phyloP scores from a whole-genome alignment of 1,140 invertebrate species.

The Lysiphlebus fabarum region DNA sequence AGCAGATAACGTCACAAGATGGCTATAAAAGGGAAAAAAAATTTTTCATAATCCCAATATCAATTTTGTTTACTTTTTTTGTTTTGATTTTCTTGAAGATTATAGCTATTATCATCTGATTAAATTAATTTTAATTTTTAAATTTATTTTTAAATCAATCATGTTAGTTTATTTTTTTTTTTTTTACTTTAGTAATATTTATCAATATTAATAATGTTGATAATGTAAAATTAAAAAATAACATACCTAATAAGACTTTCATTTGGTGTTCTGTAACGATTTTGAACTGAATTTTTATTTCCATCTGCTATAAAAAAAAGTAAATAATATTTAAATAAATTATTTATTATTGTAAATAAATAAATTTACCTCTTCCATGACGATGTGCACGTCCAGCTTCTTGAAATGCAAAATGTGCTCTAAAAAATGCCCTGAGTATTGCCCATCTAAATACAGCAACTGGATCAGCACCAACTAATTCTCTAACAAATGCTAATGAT shows the following conservation, averaged over 20 bases:
- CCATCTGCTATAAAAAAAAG: slow-evolving; percentile 55
- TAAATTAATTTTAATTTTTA: not conserved
- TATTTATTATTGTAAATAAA: slow-evolving; percentile 8
- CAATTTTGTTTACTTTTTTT: slow-evolving; percentile 1
- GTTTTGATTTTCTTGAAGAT: slow-evolving; percentile 18
- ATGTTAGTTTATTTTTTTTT: not conserved
- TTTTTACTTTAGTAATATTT: not conserved
- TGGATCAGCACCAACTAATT: slow-evolving; percentile 90
- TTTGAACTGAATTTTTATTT: slow-evolving; percentile 57
- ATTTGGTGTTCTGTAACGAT: slow-evolving; percentile 67
- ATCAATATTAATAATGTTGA: slow-evolving; percentile 25
- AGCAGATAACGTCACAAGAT: slow-evolving; percentile 84
- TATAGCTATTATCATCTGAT: slow-evolving; percentile 18
- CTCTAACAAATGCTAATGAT: slow-evolving; percentile 86
- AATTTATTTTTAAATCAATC: too few species aligned
- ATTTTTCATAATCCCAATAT: slow-evolving; percentile 49
- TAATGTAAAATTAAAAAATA: not conserved
- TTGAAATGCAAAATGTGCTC: slow-evolving; percentile 89
- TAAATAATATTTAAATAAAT: slow-evolving; percentile 16
- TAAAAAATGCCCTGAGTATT: slow-evolving; percentile 85
- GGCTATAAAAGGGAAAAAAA: slow-evolving; percentile 63
- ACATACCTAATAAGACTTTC: slow-evolving; percentile 67
- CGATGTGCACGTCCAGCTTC: slow-evolving; percentile 76
- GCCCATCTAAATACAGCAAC: slow-evolving; percentile 95
- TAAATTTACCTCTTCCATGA: slow-evolving; percentile 57